Conservation (phyloP, 2,888 invertebrate genomes). For the Pseudococcus viburni region DNA sequence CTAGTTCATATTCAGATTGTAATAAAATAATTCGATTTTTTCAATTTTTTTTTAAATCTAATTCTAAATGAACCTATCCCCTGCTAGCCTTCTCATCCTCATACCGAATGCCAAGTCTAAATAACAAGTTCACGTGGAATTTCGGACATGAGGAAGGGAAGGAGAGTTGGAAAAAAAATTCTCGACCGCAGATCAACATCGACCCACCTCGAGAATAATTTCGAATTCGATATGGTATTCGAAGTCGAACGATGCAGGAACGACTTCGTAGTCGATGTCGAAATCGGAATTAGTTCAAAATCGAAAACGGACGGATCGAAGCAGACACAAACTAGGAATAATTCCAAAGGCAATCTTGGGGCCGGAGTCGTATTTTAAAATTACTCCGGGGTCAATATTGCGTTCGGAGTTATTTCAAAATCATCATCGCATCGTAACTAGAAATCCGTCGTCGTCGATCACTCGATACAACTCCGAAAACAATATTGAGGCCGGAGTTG, state of each 20-base stretch:
- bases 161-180: neutral
- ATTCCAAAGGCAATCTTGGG: slow-evolving; percentile 46
- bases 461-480: neutral
- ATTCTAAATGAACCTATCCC: neutral
- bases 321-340: neutral
- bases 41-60: neutral
- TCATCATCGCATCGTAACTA: neutral
- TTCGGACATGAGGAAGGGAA: slow-evolving; percentile 21
- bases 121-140: slow-evolving; percentile 2
- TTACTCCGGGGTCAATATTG: slow-evolving; percentile 39
- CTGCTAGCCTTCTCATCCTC: slow-evolving; percentile 1
- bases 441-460: neutral
- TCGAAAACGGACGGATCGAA: neutral
- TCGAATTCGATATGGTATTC: slow-evolving; percentile 19
- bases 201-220: neutral
- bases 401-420: slow-evolving; percentile 10
- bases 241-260: neutral
- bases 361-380: slow-evolving; percentile 27
- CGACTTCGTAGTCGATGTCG: slow-evolving; percentile 21
- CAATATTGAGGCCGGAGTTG: slow-evolving; percentile 38
- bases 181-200: neutral
- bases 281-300: neutral
- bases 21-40: neutral
- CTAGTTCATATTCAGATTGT: no score
- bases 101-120: slow-evolving; percentile 18